These are phyloP conservation scores for Trilocha varians DNA, from an alignment of 2,888 invertebrate genomes.

Conservation along the genomic window DNA sequence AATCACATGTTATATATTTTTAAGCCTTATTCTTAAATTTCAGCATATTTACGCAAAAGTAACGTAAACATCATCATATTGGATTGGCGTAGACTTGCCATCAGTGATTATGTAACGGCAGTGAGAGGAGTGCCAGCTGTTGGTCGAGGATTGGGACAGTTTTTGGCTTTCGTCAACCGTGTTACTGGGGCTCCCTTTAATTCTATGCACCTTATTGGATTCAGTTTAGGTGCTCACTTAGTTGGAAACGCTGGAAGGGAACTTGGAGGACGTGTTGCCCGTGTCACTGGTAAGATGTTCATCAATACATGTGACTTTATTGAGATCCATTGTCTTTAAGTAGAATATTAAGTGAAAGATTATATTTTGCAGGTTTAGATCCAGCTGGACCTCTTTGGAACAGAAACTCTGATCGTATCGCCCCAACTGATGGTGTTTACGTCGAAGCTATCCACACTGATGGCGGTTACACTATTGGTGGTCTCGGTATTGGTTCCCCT, in stretches of 20 bases:
- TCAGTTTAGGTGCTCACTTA: conserved; percentile 63
- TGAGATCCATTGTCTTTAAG: neutral
- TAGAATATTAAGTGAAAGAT: neutral
- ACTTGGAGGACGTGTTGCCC: conserved; percentile 39
- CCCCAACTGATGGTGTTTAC: conserved; percentile 38
- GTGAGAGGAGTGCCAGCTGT: conserved; percentile 42
- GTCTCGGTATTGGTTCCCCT: conserved; percentile 50
- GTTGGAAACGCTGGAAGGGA: conserved; percentile 53
- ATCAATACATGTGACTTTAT: neutral
- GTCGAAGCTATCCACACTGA: conserved; percentile 53
- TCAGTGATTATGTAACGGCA: conserved; percentile 37
- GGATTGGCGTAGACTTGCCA: conserved; percentile 49
- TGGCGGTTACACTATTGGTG: conserved; percentile 44
- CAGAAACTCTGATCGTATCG: conserved; percentile 21
- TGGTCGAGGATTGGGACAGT: conserved; percentile 50
- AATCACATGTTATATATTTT: neutral
- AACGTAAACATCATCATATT: conserved; percentile 52
- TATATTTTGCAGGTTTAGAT: conserved; percentile 28
- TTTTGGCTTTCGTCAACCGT: conserved; percentile 39
- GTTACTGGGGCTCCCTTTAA: conserved; percentile 32
- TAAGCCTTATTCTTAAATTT: conserved; percentile 5
- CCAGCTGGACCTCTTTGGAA: conserved; percentile 41
- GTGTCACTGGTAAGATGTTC: conserved; percentile 41
- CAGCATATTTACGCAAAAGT: conserved; percentile 34
- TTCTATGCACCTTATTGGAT: conserved; percentile 55